Evolutionary conservation across 2,113 vertebrate genomes (phyloP).

Genomic region (Crotalus horridus): DNA sequence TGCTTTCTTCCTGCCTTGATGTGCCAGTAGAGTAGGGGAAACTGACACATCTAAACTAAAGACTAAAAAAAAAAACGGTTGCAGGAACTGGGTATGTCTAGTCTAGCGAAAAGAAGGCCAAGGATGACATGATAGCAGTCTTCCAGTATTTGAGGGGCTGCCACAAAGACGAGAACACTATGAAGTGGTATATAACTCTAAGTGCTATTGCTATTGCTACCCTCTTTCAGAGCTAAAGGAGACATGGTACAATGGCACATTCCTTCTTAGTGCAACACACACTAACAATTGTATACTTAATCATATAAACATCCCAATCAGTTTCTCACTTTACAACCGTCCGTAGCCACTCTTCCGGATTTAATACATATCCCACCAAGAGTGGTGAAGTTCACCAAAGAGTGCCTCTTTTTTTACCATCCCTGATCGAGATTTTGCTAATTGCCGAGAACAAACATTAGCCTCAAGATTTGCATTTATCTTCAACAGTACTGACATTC

Average conservation of each 20-base stretch:
- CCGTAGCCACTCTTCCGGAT: neutral
- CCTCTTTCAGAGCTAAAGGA: neutral
- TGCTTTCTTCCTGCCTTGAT: neutral
- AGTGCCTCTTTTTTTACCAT: neutral
- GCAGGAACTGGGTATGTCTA: too few relatives aligned
- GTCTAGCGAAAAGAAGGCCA: too few relatives aligned
- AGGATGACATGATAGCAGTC: too few relatives aligned
- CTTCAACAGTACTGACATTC: neutral
- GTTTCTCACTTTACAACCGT: neutral
- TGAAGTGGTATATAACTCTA: neutral
- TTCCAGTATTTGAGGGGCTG: too few relatives aligned
- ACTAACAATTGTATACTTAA: neutral
- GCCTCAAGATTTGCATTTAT: neutral
- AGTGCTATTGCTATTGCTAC: too few relatives aligned
- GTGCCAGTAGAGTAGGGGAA: neutral
- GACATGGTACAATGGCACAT: neutral
- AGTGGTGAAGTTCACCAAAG: neutral
- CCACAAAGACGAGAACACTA: too few relatives aligned
- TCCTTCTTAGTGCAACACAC: neutral
- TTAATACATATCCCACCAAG: neutral
- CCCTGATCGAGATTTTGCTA: neutral
- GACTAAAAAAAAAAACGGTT: too few relatives aligned
- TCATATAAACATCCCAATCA: neutral
- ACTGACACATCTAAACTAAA: neutral
- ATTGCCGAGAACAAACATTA: neutral